A percentile compares a stretch with the other conserved stretches of the same genome.
These are phyloP conservation scores for Silurus asotus DNA, from an alignment of 2,113 vertebrate species.

Conservation along the genomic window DNA sequence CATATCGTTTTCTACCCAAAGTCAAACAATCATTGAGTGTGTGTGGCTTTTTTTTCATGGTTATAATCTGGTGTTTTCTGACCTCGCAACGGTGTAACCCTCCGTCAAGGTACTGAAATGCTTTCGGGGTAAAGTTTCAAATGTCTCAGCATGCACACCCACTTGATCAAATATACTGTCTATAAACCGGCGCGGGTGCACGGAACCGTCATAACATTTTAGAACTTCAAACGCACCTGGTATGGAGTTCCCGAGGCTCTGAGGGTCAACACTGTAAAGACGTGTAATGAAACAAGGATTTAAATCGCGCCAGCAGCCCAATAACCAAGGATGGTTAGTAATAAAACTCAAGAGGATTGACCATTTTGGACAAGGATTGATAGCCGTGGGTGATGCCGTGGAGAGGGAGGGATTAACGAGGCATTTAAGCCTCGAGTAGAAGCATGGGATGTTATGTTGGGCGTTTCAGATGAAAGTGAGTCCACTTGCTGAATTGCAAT, in stretches of 20 bases:
- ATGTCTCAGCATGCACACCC: neutral
- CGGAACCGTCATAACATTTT: slow-evolving; percentile 33
- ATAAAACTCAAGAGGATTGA: slow-evolving; percentile 54
- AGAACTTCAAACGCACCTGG: slow-evolving; percentile 32
- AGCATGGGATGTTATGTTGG: slow-evolving; percentile 61
- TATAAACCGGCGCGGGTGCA: slow-evolving; percentile 15
- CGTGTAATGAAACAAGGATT: slow-evolving; percentile 46
- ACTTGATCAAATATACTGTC: slow-evolving; percentile 15
- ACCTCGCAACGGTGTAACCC: neutral
- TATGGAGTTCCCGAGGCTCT: slow-evolving; percentile 38
- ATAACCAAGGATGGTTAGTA: slow-evolving; percentile 38
- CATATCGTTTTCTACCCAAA: neutral
- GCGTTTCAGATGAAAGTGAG: slow-evolving; percentile 66
- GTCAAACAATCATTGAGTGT: neutral
- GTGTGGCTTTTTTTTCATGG: neutral
- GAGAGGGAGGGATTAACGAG: slow-evolving; percentile 59
- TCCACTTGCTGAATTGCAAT: slow-evolving; percentile 65
- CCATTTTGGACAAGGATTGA: slow-evolving; percentile 45
- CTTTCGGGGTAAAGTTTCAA: slow-evolving; percentile 25
- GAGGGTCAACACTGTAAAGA: slow-evolving; percentile 36
- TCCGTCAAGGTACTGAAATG: slow-evolving; percentile 15
- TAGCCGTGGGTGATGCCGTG: slow-evolving; percentile 52
- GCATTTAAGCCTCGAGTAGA: slow-evolving; percentile 49
- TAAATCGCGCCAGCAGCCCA: slow-evolving; percentile 42
- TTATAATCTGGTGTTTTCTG: neutral